phyloP scores from a whole-genome alignment of 1,140 invertebrate genomes.

The Drosophila truncata region DNA sequence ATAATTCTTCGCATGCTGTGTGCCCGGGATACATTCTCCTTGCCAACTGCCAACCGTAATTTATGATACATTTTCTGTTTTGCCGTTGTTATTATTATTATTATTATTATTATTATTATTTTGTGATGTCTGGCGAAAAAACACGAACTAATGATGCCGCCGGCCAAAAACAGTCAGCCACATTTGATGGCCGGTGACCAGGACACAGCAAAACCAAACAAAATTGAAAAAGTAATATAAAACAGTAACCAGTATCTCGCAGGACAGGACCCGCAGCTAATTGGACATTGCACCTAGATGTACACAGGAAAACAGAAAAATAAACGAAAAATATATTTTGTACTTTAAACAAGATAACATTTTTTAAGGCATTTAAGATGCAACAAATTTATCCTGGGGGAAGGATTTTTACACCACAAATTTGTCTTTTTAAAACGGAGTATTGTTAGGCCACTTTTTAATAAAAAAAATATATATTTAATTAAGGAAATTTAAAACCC shows the following conservation, averaged over 20 bases:
- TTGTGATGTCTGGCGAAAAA: slow-evolving; percentile 35
- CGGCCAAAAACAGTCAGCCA: slow-evolving; percentile 20
- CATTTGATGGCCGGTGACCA: slow-evolving; percentile 36
- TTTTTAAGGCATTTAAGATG: not conserved
- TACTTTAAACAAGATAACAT: not conserved
- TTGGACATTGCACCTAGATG: slow-evolving; percentile 20
- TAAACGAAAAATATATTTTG: not conserved
- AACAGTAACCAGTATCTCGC: slow-evolving; percentile 14
- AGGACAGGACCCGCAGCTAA: slow-evolving; percentile 39
- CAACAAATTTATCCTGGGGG: too few relatives aligned
- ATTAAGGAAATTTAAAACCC: not conserved
- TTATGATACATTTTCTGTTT: slow-evolving; percentile 44
- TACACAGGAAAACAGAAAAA: not conserved
- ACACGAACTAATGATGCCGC: slow-evolving; percentile 45
- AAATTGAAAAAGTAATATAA: slow-evolving; percentile 22
- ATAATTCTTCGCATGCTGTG: slow-evolving; percentile 61
- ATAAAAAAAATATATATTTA: not conserved
- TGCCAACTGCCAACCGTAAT: slow-evolving; percentile 45
- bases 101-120: slow-evolving; percentile 28
- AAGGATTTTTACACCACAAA: not conserved
- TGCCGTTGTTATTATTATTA: slow-evolving; percentile 23
- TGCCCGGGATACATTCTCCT: slow-evolving; percentile 23
- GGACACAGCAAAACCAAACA: slow-evolving; percentile 20
- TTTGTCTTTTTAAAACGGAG: not conserved
- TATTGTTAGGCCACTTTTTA: not conserved